Percentiles rank a stretch among this genome's conserved stretches.
Evolutionary conservation across 2,113 vertebrate genomes (phyloP).

Genomic region (Fregetta grallaria): DNA sequence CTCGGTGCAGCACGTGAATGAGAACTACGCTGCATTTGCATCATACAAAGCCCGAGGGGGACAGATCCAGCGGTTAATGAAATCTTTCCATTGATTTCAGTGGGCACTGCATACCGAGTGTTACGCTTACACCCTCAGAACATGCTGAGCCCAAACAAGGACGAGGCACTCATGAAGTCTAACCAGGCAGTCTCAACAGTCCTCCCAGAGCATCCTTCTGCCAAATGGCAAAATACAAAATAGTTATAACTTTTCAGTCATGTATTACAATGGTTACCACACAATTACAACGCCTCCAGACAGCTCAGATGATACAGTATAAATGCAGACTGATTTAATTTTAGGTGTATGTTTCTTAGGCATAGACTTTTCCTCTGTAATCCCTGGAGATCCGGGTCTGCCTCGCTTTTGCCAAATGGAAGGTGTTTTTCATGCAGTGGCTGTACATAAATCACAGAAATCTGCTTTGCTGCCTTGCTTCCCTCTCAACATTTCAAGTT

Average conservation of each 20-base stretch:
- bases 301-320: background rate
- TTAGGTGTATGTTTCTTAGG: background rate
- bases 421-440: background rate
- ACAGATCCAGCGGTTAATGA: background rate
- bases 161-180: background rate
- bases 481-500: background rate
- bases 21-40: background rate
- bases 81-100: background rate
- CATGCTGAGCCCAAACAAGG: background rate
- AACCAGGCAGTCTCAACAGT: background rate
- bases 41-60: background rate
- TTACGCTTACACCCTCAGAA: background rate
- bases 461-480: background rate
- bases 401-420: background rate
- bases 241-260: background rate
- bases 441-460: background rate
- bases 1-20: no score
- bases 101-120: background rate
- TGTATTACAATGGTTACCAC: accelerated
- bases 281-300: background rate
- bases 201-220: background rate
- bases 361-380: background rate
- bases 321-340: background rate
- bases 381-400: background rate
- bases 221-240: background rate